A percentile compares a stretch with the other conserved stretches of the same genome.
These are phyloP conservation scores for Peromyscus attwateri DNA, from an alignment of 2,797 vertebrate species.

Conservation along the genomic window DNA sequence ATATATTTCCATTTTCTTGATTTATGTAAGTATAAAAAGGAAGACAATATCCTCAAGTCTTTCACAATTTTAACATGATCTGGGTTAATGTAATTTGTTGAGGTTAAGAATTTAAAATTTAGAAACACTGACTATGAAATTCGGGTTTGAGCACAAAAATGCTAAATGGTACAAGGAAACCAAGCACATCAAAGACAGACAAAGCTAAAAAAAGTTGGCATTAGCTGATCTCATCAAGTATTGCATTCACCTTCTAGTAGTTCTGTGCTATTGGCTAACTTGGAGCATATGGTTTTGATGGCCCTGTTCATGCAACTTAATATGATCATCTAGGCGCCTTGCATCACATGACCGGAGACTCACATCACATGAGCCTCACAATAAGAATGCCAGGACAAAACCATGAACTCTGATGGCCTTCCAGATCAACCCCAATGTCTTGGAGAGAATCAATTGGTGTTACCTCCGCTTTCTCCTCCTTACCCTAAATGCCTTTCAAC, in stretches of 20 bases:
- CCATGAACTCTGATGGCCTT: not conserved
- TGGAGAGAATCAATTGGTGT: not conserved
- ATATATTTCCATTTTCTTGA: not conserved
- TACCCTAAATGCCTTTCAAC: not conserved
- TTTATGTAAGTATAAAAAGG: not conserved
- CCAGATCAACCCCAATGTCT: not conserved
- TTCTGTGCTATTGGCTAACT: not conserved
- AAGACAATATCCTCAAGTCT: not conserved
- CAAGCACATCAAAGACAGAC: not conserved
- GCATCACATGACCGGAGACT: not conserved
- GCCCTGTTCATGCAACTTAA: not conserved
- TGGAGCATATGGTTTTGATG: not conserved
- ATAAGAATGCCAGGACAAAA: not conserved
- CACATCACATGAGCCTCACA: not conserved
- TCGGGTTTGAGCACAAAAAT: not conserved
- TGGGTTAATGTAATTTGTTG: not conserved
- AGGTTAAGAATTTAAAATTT: slow-evolving; percentile 2
- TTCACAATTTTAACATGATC: not conserved
- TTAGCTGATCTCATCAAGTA: not conserved
- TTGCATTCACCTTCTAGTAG: not conserved
- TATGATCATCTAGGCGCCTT: not conserved
- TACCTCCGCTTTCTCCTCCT: no score
- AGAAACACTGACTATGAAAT: not conserved
- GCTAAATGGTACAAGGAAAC: not conserved
- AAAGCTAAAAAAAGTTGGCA: not conserved